Evolutionary conservation across 2,797 vertebrate species (phyloP).

Genomic region (Ceyx erithaca): DNA sequence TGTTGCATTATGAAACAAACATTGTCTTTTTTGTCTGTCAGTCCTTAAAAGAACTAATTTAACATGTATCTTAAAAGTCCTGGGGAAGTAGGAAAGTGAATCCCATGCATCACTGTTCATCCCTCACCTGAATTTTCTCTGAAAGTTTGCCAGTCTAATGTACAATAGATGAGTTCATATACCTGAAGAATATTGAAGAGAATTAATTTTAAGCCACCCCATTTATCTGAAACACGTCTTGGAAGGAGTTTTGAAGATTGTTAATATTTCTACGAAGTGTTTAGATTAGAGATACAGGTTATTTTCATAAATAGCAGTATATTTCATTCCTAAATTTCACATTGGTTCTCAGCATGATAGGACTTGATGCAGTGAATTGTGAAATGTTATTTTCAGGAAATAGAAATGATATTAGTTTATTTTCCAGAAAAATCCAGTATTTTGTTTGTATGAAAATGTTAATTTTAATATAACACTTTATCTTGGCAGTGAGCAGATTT

Average conservation of each 20-base stretch:
- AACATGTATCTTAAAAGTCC: not conserved
- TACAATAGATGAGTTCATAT: not conserved
- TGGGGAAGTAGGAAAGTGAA: not conserved
- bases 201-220: not conserved
- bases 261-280: not conserved
- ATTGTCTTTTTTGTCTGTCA: not conserved
- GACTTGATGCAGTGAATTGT: not conserved
- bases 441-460: not conserved
- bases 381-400: not conserved
- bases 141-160: not conserved
- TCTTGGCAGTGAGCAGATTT: not conserved
- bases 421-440: not conserved
- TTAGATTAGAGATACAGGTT: not conserved
- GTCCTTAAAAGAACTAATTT: not conserved
- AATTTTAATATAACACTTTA: not conserved
- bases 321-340: not conserved
- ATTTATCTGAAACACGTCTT: not conserved
- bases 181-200: not conserved
- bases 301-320: not conserved
- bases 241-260: not conserved
- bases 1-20: not conserved
- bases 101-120: not conserved
- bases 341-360: not conserved
- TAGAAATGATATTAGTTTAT: not conserved
- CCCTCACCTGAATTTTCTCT: not conserved